Evolutionary conservation across 1,140 invertebrate genomes (phyloP).

Genomic region (Chymomyza costata): DNA sequence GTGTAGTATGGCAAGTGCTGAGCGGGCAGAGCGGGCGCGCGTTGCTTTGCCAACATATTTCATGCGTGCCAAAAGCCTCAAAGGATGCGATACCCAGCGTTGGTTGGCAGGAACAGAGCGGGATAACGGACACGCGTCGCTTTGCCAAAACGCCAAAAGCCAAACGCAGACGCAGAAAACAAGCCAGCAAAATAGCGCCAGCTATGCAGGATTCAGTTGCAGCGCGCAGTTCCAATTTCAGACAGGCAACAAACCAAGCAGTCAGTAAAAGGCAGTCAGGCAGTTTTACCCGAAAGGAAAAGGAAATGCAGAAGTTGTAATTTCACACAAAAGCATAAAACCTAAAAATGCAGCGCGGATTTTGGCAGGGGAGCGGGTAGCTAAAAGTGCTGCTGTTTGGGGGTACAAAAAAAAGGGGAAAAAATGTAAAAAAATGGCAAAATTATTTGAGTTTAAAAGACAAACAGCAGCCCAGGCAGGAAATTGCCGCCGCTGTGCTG

Average conservation of each 20-base stretch:
- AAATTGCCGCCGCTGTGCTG: constrained; percentile 52
- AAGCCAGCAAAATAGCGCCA: constrained; percentile 10
- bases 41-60: constrained; percentile 63
- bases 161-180: constrained; percentile 26
- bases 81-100: constrained; percentile 48
- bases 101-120: constrained; percentile 10
- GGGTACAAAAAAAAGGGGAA: constrained; percentile 16
- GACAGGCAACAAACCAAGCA: no score
- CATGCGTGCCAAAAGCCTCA: constrained; percentile 67
- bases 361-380: constrained; percentile 24
- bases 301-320: constrained; percentile 72
- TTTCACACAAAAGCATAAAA: constrained; percentile 70
- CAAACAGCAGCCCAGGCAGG: constrained; percentile 66
- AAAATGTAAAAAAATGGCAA: constrained; percentile 44
- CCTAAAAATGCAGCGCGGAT: constrained; percentile 58
- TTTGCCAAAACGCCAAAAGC: constrained; percentile 32
- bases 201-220: constrained; percentile 12
- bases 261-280: constrained; percentile 5
- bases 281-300: constrained; percentile 43
- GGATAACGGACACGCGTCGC: background rate
- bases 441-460: constrained; percentile 73
- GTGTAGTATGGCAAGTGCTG: constrained; percentile 25
- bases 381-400: no score
- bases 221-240: no score
- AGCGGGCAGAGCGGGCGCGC: no score